Evolutionary conservation across 2,797 vertebrate species (phyloP).

Genomic region (Neosalanx taihuensis): DNA sequence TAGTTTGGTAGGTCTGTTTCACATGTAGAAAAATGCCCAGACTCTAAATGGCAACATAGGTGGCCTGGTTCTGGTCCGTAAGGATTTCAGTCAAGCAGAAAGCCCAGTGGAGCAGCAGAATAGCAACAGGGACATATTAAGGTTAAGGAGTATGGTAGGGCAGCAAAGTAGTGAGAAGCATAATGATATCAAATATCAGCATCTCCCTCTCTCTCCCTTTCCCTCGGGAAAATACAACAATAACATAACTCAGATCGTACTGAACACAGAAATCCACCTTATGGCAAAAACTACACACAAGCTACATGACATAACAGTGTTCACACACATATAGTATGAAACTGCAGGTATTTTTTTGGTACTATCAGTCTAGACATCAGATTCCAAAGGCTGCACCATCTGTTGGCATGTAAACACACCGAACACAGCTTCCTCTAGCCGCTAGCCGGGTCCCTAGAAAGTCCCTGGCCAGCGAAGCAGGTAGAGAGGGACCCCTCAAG

Average conservation of each 20-base stretch:
- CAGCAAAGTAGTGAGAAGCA: slow-evolving; percentile 31
- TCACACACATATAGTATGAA: not conserved
- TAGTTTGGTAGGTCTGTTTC: not conserved
- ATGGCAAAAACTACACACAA: slow-evolving; percentile 14
- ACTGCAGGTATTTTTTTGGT: not conserved
- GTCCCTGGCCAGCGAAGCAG: not conserved
- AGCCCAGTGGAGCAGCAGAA: slow-evolving; percentile 33
- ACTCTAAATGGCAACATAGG: not conserved
- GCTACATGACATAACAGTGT: slow-evolving; percentile 12
- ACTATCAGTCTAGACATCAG: not conserved
- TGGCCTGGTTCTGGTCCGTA: slow-evolving; percentile 15
- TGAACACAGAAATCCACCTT: slow-evolving; percentile 30
- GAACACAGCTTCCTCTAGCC: not conserved
- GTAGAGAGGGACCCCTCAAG: not conserved
- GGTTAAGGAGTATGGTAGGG: not conserved
- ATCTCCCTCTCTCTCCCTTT: slow-evolving; percentile 12
- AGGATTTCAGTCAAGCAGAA: slow-evolving; percentile 37
- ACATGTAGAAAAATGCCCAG: not conserved
- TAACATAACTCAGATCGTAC: slow-evolving; percentile 8
- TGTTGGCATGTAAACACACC: not conserved
- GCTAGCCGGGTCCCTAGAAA: not conserved
- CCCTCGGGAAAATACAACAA: slow-evolving; percentile 10
- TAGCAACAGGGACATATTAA: slow-evolving; percentile 11
- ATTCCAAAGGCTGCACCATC: not conserved
- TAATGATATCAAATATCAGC: slow-evolving; percentile 29